A percentile compares a stretch with the other conserved stretches of the same genome.
These are phyloP conservation scores for Clarias fuscus DNA, from an alignment of 2,797 vertebrate genomes.

Conservation along the genomic window DNA sequence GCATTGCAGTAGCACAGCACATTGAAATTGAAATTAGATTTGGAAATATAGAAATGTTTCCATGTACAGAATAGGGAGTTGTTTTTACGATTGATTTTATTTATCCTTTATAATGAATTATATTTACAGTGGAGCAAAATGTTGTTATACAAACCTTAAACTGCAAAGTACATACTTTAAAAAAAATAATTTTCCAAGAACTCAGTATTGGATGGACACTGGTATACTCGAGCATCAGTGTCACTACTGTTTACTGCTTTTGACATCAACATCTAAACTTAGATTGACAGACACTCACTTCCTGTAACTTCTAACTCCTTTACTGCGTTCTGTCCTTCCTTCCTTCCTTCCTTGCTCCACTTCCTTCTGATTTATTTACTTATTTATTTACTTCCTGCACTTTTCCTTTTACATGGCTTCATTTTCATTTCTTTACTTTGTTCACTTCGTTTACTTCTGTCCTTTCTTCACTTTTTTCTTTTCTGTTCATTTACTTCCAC, in stretches of 20 bases:
- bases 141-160: background rate
- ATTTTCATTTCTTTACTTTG: too few species aligned
- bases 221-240: background rate
- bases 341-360: too few species aligned
- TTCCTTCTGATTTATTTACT: too few species aligned
- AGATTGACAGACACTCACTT: background rate
- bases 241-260: background rate
- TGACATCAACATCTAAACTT: background rate
- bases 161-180: background rate
- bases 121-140: background rate
- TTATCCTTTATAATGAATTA: background rate
- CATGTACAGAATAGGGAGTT: background rate
- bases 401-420: too few species aligned
- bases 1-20: constrained; percentile 1
- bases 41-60: background rate
- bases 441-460: too few species aligned
- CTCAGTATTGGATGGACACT: background rate
- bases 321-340: too few species aligned
- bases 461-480: too few species aligned
- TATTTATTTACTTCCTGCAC: too few species aligned
- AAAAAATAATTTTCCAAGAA: background rate
- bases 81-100: background rate
- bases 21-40: background rate
- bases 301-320: too few species aligned
- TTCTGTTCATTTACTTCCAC: too few species aligned